A percentile compares a stretch with the other conserved stretches of the same genome.
Conservation (phyloP, 2,113 vertebrate species). For the Daphoenositta chrysoptera region DNA sequence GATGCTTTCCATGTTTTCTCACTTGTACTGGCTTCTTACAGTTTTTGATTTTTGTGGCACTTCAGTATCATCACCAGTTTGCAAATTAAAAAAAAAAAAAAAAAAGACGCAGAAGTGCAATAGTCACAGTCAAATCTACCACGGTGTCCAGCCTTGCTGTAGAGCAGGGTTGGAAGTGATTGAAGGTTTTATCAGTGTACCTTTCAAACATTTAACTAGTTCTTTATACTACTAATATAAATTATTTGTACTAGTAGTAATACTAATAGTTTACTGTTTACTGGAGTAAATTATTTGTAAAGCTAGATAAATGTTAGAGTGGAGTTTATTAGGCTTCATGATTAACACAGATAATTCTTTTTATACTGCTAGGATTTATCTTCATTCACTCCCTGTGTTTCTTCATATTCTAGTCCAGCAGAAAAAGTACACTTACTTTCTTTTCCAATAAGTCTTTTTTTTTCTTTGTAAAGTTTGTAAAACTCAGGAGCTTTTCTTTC, state of each 20-base stretch:
- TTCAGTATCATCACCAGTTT: not conserved
- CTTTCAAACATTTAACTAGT: not conserved
- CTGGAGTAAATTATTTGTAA: not conserved
- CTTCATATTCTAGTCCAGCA: not conserved
- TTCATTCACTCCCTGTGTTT: not conserved
- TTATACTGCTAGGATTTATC: not conserved
- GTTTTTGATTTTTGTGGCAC: not conserved
- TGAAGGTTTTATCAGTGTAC: not conserved
- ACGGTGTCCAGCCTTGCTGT: not conserved
- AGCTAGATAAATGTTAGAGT: not conserved
- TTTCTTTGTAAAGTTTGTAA: not conserved
- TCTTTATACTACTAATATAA: not conserved
- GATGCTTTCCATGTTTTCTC: not conserved
- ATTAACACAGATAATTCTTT: not conserved
- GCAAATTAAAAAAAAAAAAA: not conserved
- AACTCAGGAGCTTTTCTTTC: not conserved
- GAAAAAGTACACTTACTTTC: not conserved
- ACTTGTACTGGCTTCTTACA: not conserved
- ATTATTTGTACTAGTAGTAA: not conserved
- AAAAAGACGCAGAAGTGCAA: not conserved
- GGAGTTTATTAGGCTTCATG: not conserved
- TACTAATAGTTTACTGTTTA: not conserved
- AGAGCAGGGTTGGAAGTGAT: not conserved
- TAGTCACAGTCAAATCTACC: not conserved
- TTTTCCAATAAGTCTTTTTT: not conserved